Percentiles rank a stretch among this genome's conserved stretches.
phyloP scores from a whole-genome alignment of 2,797 vertebrate genomes.

The Columba guinea region DNA sequence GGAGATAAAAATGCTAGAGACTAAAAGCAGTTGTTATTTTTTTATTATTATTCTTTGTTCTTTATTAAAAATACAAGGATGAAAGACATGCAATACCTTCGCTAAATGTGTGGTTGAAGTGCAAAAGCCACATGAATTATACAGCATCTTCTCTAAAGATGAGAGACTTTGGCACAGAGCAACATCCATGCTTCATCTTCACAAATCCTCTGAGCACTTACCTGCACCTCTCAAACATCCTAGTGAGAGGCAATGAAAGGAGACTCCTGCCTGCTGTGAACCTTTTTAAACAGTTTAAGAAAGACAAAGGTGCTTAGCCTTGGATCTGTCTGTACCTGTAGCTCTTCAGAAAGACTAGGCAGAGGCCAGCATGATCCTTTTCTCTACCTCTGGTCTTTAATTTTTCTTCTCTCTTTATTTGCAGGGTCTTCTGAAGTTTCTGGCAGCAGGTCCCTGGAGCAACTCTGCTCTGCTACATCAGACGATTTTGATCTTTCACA shows the following conservation, averaged over 20 bases:
- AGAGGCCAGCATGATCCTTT: background rate
- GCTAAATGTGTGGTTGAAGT: background rate
- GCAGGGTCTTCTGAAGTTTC: background rate
- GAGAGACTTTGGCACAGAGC: background rate
- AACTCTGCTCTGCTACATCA: background rate
- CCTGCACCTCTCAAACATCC: background rate
- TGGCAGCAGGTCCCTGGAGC: background rate
- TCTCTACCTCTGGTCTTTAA: background rate
- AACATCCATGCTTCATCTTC: background rate
- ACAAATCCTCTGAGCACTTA: background rate
- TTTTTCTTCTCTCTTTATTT: background rate
- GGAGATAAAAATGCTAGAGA: background rate
- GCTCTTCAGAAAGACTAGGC: background rate
- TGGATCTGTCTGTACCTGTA: background rate
- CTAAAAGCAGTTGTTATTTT: rapidly evolving
- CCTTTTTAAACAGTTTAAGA: background rate
- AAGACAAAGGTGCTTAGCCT: background rate
- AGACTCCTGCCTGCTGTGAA: background rate
- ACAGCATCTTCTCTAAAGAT: background rate
- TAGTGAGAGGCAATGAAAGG: background rate
- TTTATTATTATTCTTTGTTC: background rate
- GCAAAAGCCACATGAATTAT: background rate
- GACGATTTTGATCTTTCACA: background rate
- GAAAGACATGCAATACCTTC: background rate
- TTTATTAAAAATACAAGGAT: slow-evolving; percentile 3